A percentile compares a stretch with the other conserved stretches of the same genome.
Evolutionary conservation across 1,140 invertebrate species (phyloP).

Genomic region (Papilio machaon): DNA sequence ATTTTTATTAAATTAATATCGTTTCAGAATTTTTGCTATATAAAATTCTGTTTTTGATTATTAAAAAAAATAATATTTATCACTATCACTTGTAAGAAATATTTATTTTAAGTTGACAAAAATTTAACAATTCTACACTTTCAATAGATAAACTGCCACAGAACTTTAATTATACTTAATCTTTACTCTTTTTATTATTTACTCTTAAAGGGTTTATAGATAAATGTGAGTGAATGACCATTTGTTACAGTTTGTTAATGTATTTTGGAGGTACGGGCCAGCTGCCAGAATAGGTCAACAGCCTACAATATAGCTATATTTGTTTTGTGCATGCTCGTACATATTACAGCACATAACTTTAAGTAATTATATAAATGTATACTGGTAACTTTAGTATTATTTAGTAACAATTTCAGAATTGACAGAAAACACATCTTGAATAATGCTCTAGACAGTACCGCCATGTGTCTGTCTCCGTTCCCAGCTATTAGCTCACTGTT

Average conservation of each 20-base stretch:
- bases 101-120: background rate
- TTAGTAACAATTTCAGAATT: background rate
- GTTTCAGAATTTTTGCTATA: too few relatives aligned
- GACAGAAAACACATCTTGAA: slow-evolving; percentile 39
- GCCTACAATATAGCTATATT: slow-evolving; percentile 49
- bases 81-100: too few relatives aligned
- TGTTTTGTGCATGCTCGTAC: background rate
- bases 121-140: background rate
- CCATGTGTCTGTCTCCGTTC: slow-evolving; percentile 51
- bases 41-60: too few relatives aligned
- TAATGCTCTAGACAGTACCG: slow-evolving; percentile 62
- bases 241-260: slow-evolving; percentile 5
- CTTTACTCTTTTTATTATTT: background rate
- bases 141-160: background rate
- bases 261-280: slow-evolving; percentile 48
- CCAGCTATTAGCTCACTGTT: slow-evolving; percentile 43
- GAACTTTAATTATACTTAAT: background rate
- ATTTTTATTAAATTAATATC: background rate
- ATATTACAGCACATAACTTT: background rate
- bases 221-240: slow-evolving; percentile 1
- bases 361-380: background rate
- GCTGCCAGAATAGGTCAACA: slow-evolving; percentile 71
- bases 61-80: too few relatives aligned
- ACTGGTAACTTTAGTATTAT: background rate
- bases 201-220: background rate